Evolutionary conservation across 2,797 vertebrate genomes (phyloP), one percentile per base, ranked within the genome.

Genomic region (Alauda arvensis): DNA sequence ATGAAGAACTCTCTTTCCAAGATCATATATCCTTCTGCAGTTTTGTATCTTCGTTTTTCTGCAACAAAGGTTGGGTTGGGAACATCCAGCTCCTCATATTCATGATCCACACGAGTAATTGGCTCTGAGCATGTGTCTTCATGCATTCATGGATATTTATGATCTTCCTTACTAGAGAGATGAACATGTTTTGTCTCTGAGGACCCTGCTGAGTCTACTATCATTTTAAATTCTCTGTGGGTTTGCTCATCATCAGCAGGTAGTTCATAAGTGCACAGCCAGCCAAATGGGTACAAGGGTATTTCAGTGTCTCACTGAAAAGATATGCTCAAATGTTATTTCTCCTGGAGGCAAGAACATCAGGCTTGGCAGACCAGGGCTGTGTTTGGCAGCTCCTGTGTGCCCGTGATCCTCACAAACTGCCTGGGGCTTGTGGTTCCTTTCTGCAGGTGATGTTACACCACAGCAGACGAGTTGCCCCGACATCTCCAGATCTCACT

Each of bases 31-130:
- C 51, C 61, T 59, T 83, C 56, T 79, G 51, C 77, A 51, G 51
- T 87, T 60, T 26, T 33, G 43, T 40, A 28, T 77, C 85, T 82
- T 78, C 49, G 19, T 57, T 91, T 85, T 89, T 66, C 59, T 88
- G 23, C 76, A 82, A 75, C 48, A 57, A 71, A 84, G 83, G 26
- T 65, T 89, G 90, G 63, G 59, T 78, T 90, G 68, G 68, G 87
- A 95, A 94, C 94, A 93, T 87, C 57, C 33, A 90, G 85, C 79
- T 92, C 89, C 71, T 52, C 80, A 46, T 62, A 79, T 31, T 83
- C 80, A 71, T 84, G 68, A 87, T 77, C 61, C 85, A 85, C 57
- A 59, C 77, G 75, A 90, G 68, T 86, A 95, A 87, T 59, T 90
- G 74, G 75, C 39, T 85, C 51, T 90, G 52, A 93, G 65, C 65